A percentile compares a stretch with the other conserved stretches of the same genome.
phyloP scores from a whole-genome alignment of 2,797 vertebrate species.

The Rhincodon typus region DNA sequence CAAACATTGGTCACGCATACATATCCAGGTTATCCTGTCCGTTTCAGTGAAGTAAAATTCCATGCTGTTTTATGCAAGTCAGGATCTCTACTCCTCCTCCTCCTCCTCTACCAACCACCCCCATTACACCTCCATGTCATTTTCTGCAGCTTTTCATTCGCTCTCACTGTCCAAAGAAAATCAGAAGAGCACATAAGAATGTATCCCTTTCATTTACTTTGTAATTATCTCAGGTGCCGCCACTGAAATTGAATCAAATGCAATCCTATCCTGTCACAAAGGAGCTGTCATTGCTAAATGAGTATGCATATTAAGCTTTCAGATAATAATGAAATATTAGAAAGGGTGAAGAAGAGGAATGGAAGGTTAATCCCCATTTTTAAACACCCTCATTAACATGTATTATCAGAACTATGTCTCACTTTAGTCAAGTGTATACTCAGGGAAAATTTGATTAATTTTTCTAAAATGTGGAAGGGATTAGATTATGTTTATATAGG shows the following conservation, averaged over 20 bases:
- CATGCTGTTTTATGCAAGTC: background rate
- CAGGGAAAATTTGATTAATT: background rate
- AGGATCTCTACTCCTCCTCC: background rate
- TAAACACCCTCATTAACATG: background rate
- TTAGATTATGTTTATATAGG: background rate
- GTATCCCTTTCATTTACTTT: background rate
- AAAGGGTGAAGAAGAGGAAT: background rate
- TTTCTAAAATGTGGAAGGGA: background rate
- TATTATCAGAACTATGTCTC: background rate
- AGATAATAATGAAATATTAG: background rate
- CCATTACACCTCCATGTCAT: background rate
- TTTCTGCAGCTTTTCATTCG: background rate
- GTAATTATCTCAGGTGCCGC: background rate
- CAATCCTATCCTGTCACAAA: background rate
- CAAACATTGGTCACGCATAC: background rate
- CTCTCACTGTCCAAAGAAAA: background rate
- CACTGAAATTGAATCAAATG: background rate
- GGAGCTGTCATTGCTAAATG: background rate
- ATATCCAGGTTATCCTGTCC: background rate
- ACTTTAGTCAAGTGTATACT: background rate
- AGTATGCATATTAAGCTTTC: background rate
- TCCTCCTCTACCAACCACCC: background rate
- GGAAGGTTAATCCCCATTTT: background rate
- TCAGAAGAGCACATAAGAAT: background rate
- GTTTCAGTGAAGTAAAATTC: background rate